These are phyloP conservation scores for Cerastoderma edule DNA, from an alignment of 2,888 invertebrate genomes.

Conservation along the genomic window DNA sequence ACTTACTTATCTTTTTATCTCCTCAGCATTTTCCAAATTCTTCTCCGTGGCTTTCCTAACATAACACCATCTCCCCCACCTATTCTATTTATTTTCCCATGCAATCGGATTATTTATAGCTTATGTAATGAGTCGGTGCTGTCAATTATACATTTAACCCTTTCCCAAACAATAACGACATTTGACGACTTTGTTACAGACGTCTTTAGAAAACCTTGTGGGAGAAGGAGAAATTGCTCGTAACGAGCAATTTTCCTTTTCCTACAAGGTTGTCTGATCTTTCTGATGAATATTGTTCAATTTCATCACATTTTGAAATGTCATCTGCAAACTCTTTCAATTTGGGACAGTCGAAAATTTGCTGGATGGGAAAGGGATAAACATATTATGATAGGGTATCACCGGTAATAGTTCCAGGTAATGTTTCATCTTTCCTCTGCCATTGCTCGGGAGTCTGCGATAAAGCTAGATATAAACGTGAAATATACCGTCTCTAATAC, in stretches of 20 bases:
- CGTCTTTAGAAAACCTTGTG: too few species aligned
- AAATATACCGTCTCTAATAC: slow-evolving; percentile 3
- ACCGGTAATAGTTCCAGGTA: slow-evolving; percentile 2
- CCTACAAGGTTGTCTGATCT: too few species aligned
- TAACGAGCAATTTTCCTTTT: too few species aligned
- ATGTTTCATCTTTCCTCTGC: slow-evolving; percentile 11
- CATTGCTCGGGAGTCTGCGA: slow-evolving; percentile 14
- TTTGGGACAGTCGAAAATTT: too few species aligned
- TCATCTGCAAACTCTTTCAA: too few species aligned
- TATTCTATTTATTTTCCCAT: slow-evolving; percentile 49
- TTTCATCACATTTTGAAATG: too few species aligned
- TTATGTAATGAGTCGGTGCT: slow-evolving; percentile 11
- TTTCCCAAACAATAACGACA: too few species aligned
- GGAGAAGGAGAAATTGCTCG: too few species aligned
- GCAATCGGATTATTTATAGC: slow-evolving; percentile 52
- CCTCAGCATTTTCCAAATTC: slow-evolving; percentile 42
- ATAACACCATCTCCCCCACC: background rate
- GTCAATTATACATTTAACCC: slow-evolving; percentile 24
- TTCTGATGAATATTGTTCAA: too few species aligned
- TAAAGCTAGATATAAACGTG: slow-evolving; percentile 20
- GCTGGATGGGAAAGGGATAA: too few species aligned
- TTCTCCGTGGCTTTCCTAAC: slow-evolving; percentile 17
- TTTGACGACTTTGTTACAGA: too few species aligned
- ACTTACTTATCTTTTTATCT: slow-evolving; percentile 34
- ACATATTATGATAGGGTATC: slow-evolving; percentile 16